These are phyloP conservation scores for Pachymerium ferrugineum DNA, from an alignment of 2,888 invertebrate species.

Conservation along the genomic window DNA sequence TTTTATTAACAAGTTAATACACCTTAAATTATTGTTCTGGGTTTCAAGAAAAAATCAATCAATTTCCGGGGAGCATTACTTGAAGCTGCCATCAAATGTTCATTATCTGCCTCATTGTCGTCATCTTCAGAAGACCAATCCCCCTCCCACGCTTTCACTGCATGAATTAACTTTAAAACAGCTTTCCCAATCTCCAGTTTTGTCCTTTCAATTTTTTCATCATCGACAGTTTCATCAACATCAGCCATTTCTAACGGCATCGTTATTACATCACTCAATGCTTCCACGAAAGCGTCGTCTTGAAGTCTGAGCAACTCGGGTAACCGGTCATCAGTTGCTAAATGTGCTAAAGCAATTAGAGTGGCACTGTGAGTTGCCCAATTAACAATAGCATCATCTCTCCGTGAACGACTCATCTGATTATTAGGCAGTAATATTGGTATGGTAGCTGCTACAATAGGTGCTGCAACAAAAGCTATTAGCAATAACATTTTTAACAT, in stretches of 20 bases:
- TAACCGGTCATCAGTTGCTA: conserved; percentile 4
- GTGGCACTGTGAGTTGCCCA: conserved; percentile 29
- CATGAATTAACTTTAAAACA: background rate
- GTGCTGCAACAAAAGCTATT: conserved; percentile 30
- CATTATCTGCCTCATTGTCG: too few relatives aligned
- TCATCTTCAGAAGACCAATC: too few relatives aligned
- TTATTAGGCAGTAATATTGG: background rate
- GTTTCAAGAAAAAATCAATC: too few relatives aligned
- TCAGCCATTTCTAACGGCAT: background rate
- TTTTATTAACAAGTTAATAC: too few relatives aligned
- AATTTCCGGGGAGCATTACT: too few relatives aligned
- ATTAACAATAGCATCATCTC: conserved; percentile 23
- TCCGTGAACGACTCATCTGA: background rate
- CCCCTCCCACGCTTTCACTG: background rate
- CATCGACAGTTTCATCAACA: too few relatives aligned
- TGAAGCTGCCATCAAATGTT: too few relatives aligned
- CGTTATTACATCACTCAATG: background rate
- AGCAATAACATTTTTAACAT: conserved; percentile 29
- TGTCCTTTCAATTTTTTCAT: background rate
- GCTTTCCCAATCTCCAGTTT: background rate
- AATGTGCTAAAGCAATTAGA: conserved; percentile 25
- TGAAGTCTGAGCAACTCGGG: background rate
- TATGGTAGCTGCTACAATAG: conserved; percentile 22
- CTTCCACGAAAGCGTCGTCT: conserved; percentile 17
- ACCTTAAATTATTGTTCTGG: too few relatives aligned